Evolutionary conservation across 2,113 vertebrate genomes (phyloP).

Genomic region (Centrocercus urophasianus): DNA sequence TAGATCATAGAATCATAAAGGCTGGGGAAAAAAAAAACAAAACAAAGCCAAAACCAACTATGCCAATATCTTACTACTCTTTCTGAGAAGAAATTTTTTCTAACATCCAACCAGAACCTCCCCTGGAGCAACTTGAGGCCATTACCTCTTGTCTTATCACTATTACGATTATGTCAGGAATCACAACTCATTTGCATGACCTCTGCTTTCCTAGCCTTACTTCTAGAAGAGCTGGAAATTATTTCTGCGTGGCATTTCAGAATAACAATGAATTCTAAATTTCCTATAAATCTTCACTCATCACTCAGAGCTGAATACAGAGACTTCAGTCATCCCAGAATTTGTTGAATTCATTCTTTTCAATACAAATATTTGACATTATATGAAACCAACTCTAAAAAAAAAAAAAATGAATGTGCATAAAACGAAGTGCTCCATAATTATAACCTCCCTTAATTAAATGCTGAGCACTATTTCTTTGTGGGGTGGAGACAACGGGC

Average conservation of each 20-base stretch:
- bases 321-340: not conserved
- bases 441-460: not conserved
- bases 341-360: not conserved
- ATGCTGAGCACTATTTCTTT: slow-evolving; percentile 4
- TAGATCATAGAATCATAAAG: not conserved
- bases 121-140: too few species aligned
- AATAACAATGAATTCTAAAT: not conserved
- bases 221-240: not conserved
- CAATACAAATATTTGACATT: not conserved
- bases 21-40: too few species aligned
- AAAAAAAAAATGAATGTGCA: not conserved
- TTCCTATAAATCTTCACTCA: not conserved
- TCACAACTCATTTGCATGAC: not conserved
- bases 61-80: too few species aligned
- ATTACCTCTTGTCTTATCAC: too few species aligned
- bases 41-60: too few species aligned
- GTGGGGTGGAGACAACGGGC: slow-evolving; percentile 1
- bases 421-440: not conserved
- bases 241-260: not conserved
- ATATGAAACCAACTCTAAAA: not conserved
- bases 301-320: not conserved
- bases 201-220: not conserved
- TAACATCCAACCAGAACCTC: too few species aligned
- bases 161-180: not conserved
- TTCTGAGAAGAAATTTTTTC: too few species aligned